Conservation (phyloP, 2,113 vertebrate species). For the Tenebrosternarchus preto region DNA sequence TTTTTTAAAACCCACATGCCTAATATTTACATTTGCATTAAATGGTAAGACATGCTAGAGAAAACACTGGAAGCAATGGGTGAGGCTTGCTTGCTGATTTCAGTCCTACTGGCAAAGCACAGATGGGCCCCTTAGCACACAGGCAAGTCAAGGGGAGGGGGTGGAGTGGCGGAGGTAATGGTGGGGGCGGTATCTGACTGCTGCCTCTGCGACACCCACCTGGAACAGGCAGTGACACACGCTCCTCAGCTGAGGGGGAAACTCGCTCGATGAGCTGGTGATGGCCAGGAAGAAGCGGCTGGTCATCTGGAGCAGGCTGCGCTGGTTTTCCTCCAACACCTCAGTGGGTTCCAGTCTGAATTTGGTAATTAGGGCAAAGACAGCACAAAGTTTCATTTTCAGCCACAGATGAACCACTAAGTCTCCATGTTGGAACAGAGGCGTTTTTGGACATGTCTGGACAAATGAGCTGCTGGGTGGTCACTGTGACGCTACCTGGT, state of each 20-base stretch:
- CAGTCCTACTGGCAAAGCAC: neutral
- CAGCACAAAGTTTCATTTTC: neutral
- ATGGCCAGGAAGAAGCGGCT: slow-evolving; percentile 96
- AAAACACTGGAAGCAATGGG: neutral
- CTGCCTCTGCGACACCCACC: slow-evolving; percentile 72
- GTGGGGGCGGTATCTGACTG: no score
- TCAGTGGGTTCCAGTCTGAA: slow-evolving; percentile 88
- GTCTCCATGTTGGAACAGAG: no score
- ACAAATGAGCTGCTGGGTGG: neutral
- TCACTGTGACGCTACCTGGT: slow-evolving; percentile 77
- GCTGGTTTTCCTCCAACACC: slow-evolving; percentile 91
- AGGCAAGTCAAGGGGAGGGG: neutral
- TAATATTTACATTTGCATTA: neutral
- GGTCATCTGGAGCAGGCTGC: slow-evolving; percentile 91
- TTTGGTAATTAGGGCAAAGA: slow-evolving; percentile 33
- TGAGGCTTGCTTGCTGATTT: neutral
- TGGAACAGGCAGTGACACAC: slow-evolving; percentile 98
- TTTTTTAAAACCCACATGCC: neutral
- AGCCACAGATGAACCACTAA: neutral
- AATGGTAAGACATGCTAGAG: neutral
- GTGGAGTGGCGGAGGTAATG: no score
- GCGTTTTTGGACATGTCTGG: no score
- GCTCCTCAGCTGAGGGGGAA: slow-evolving; percentile 93
- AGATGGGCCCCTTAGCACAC: slow-evolving; percentile 30
- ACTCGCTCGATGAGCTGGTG: slow-evolving; percentile 89